A percentile compares a stretch with the other conserved stretches of the same genome.
These are phyloP conservation scores for Acleris laterana DNA, from an alignment of 2,888 invertebrate species.

Conservation along the genomic window DNA sequence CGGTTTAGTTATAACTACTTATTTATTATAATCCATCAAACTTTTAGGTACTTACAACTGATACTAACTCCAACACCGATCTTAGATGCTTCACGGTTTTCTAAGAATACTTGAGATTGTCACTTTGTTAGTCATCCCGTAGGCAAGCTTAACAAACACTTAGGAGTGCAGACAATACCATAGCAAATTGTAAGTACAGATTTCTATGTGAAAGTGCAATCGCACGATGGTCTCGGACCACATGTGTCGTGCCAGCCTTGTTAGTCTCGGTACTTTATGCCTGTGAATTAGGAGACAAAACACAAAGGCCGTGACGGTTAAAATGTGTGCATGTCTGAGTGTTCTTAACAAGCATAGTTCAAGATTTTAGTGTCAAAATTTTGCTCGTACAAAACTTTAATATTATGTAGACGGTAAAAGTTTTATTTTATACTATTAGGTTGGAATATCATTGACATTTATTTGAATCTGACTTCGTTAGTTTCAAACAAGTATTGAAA, in stretches of 20 bases:
- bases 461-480: too few species aligned
- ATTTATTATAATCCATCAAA: constrained; percentile 2
- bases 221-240: constrained; percentile 42
- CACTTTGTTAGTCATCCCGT: background rate
- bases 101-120: background rate
- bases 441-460: too few species aligned
- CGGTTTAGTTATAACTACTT: too few species aligned
- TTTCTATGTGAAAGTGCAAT: constrained; percentile 56
- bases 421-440: too few species aligned
- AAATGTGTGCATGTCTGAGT: background rate
- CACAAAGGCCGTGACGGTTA: constrained; percentile 9
- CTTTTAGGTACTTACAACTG: background rate
- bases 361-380: too few species aligned
- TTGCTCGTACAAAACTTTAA: too few species aligned
- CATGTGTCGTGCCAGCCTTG: constrained; percentile 31
- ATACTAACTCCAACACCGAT: background rate
- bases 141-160: background rate
- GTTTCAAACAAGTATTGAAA: too few species aligned
- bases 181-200: constrained; percentile 46
- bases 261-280: constrained; percentile 43
- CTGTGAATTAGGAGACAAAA: constrained; percentile 7
- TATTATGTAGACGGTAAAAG: too few species aligned
- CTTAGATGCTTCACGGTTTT: background rate
- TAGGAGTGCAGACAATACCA: constrained; percentile 41
- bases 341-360: background rate